phyloP scores from a whole-genome alignment of 2,797 vertebrate species.

The Carapus acus region DNA sequence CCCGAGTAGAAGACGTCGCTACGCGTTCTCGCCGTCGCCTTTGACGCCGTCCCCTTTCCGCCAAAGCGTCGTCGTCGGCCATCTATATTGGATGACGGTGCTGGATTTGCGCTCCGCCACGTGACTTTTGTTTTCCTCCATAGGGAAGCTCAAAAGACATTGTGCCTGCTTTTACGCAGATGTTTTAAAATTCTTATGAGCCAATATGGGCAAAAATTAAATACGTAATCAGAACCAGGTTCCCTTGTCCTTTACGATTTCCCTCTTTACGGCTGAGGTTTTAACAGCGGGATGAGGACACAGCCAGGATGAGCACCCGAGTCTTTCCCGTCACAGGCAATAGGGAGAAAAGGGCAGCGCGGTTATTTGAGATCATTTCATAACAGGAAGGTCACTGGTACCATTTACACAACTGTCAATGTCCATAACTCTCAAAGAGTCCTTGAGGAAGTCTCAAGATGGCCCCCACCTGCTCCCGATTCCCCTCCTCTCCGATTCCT shows the following conservation, averaged over 20 bases:
- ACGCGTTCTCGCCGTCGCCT: slow-evolving; percentile 25
- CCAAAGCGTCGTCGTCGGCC: slow-evolving; percentile 1
- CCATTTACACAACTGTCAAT: not conserved
- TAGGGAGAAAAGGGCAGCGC: not conserved
- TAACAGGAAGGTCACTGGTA: not conserved
- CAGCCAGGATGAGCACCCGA: not conserved
- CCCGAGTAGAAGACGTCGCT: slow-evolving; percentile 30
- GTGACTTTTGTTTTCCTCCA: slow-evolving; percentile 28
- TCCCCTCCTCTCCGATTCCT: not conserved
- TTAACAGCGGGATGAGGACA: not conserved
- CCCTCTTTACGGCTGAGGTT: not conserved
- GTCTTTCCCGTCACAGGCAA: not conserved
- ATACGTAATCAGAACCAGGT: not conserved
- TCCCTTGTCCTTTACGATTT: not conserved
- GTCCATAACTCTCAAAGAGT: not conserved
- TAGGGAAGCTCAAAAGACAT: not conserved
- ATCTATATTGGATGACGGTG: slow-evolving; percentile 42
- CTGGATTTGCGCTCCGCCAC: slow-evolving; percentile 15
- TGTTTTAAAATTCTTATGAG: not conserved
- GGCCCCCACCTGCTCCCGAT: not conserved
- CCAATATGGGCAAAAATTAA: not conserved
- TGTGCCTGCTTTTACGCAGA: not conserved
- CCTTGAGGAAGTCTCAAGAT: not conserved
- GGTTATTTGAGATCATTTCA: not conserved
- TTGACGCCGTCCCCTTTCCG: slow-evolving; percentile 5